These are phyloP conservation scores for Hystrix cristata DNA, from an alignment of 2,113 vertebrate species.

Conservation along the genomic window DNA sequence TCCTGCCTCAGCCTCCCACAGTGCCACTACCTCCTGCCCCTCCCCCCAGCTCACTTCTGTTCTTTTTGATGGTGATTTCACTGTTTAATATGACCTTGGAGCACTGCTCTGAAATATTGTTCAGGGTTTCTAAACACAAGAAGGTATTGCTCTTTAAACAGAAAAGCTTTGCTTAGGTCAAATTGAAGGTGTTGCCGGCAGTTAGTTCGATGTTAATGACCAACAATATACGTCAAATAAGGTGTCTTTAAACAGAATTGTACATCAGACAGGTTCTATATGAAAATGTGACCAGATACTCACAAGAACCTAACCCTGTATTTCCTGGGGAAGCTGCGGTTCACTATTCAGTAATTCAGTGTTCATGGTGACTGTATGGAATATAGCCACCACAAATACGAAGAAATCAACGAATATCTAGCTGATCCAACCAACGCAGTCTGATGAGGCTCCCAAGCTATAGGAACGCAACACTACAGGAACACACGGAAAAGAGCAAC, in stretches of 20 bases:
- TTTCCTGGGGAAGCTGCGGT: not conserved
- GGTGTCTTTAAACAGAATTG: not conserved
- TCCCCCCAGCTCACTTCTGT: not conserved
- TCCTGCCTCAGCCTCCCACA: not conserved
- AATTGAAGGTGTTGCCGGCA: not conserved
- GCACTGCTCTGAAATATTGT: not conserved
- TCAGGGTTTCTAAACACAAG: not conserved
- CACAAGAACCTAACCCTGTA: not conserved
- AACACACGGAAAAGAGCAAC: not conserved
- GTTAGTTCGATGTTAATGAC: not conserved
- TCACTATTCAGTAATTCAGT: not conserved
- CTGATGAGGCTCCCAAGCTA: not conserved
- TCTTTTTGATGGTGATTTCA: not conserved
- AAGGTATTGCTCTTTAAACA: not conserved
- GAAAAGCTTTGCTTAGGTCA: not conserved
- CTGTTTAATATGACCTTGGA: not conserved
- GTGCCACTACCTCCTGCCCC: not conserved
- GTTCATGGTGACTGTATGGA: not conserved
- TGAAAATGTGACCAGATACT: not conserved
- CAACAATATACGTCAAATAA: not conserved
- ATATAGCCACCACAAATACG: not conserved
- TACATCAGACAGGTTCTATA: not conserved
- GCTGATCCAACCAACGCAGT: not conserved
- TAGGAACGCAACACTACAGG: rapidly evolving
- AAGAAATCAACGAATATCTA: not conserved